Conservation (phyloP, 2,797 vertebrate genomes). For the Chaenodraco wilsoni region DNA sequence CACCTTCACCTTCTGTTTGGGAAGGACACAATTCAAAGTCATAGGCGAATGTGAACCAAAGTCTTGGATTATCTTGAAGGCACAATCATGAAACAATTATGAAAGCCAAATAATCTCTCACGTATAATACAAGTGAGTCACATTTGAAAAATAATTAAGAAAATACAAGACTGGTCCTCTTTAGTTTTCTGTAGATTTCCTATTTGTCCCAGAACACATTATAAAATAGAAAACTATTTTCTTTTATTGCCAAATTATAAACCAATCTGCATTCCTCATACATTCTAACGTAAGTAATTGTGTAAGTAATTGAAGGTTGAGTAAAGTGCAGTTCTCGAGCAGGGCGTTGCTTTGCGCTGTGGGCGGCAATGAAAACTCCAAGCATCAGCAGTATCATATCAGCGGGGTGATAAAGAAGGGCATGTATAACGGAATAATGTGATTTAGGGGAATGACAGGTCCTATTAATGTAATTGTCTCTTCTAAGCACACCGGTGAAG, state of each 20-base stretch:
- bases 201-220: constrained; percentile 10
- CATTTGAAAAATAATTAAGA: not conserved
- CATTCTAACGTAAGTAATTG: constrained; percentile 32
- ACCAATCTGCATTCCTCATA: not conserved
- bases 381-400: constrained; percentile 79
- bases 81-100: constrained; percentile 40
- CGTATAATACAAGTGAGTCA: not conserved
- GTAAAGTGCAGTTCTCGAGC: constrained; percentile 59
- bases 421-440: constrained; percentile 63
- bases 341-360: constrained; percentile 49
- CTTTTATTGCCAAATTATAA: not conserved
- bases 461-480: constrained; percentile 30
- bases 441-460: constrained; percentile 40
- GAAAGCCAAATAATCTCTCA: constrained; percentile 12
- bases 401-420: constrained; percentile 65
- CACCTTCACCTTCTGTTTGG: not conserved
- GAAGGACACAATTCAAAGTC: constrained; percentile 50
- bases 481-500: constrained; percentile 33
- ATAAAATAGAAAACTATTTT: not conserved
- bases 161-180: not conserved
- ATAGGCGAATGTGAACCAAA: constrained; percentile 17
- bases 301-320: constrained; percentile 45
- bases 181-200: not conserved
- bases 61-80: constrained; percentile 44
- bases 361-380: constrained; percentile 47